Evolutionary conservation across 1,140 invertebrate species (phyloP), one percentile per base, ranked within the genome.

Genomic region (Nasonia vitripennis): DNA sequence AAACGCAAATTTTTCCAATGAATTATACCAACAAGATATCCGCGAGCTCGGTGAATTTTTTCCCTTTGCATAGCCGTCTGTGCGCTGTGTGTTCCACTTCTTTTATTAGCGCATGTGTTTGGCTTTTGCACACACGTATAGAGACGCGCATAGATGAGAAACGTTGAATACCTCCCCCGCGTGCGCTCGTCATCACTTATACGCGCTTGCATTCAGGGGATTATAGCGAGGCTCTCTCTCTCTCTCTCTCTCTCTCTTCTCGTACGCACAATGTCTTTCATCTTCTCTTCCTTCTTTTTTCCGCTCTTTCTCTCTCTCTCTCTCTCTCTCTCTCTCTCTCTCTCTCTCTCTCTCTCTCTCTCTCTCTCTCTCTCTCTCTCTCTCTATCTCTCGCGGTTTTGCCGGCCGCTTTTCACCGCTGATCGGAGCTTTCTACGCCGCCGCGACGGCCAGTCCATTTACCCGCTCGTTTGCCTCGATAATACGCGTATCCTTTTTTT

Each of bases 1-100:
- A 68, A 83, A 77, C 37, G 73, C 67, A 83, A 83, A 83, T 83
- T 77, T 62, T 83, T 37, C 55, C 81, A 77, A 45, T 83, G 81
- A 83, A 55, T 83, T 83, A 83, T 83, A 48, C 55, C 81, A 68
- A 68, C 81, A 77, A 68, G 71, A 68, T 55, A 51, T 62, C 20
- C 51, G 34, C 2, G 73, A 55, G 45, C 80, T 74, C 17, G 51
- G 12, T 11, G 48, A 71, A 11, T 83, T 77, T 67, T 68, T 83
- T 45, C 48, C 31, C 45, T 45, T 37, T 34, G 27, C n/a, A 37
- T 6, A 37, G 34, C 34, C 34, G 3, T 37, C 3, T 37, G 34
- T 37, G 34, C 14, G 1, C 12, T 17, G 20, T 17, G 55, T 62
- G 14, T 41, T 70, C 67, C 75, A 71, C 74, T 84, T 87, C 83